phyloP scores from a whole-genome alignment of 2,888 invertebrate species.

The Sthenelais limicola region DNA sequence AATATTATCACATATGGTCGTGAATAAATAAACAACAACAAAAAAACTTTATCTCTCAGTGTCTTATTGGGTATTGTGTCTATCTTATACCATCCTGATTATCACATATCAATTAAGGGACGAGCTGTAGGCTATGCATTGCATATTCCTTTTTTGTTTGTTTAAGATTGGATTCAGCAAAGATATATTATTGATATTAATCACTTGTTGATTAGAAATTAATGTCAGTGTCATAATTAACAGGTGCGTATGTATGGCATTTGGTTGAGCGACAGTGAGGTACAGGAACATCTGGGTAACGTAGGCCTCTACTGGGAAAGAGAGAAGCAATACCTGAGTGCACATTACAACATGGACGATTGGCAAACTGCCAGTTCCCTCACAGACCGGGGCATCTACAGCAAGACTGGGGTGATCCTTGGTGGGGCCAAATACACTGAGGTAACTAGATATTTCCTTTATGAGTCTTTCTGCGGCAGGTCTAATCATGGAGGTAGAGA shows the following conservation, averaged over 20 bases:
- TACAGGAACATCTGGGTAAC: slow-evolving; percentile 36
- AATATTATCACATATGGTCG: too few relatives aligned
- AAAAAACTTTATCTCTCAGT: too few relatives aligned
- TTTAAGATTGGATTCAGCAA: too few relatives aligned
- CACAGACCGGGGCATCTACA: slow-evolving; percentile 29
- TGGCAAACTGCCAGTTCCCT: background rate
- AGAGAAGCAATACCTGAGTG: slow-evolving; percentile 41
- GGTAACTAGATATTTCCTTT: too few relatives aligned
- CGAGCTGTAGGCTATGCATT: too few relatives aligned
- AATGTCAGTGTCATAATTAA: background rate
- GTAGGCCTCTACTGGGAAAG: slow-evolving; percentile 29
- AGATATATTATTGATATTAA: too few relatives aligned
- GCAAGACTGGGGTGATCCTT: slow-evolving; percentile 12
- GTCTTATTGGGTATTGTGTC: too few relatives aligned
- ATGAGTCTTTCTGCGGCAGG: background rate
- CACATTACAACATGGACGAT: slow-evolving; percentile 42
- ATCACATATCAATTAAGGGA: too few relatives aligned
- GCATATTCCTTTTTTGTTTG: background rate
- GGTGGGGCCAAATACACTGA: slow-evolving; percentile 31
- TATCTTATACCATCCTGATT: too few relatives aligned
- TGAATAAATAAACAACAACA: too few relatives aligned
- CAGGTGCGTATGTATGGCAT: slow-evolving; percentile 47
- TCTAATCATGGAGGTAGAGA: too few relatives aligned
- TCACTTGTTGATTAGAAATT: too few relatives aligned
- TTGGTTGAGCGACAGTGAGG: slow-evolving; percentile 40